Percentiles rank a stretch among this genome's conserved stretches.
Evolutionary conservation across 2,797 vertebrate genomes (phyloP).

Genomic region (Microtus californicus): DNA sequence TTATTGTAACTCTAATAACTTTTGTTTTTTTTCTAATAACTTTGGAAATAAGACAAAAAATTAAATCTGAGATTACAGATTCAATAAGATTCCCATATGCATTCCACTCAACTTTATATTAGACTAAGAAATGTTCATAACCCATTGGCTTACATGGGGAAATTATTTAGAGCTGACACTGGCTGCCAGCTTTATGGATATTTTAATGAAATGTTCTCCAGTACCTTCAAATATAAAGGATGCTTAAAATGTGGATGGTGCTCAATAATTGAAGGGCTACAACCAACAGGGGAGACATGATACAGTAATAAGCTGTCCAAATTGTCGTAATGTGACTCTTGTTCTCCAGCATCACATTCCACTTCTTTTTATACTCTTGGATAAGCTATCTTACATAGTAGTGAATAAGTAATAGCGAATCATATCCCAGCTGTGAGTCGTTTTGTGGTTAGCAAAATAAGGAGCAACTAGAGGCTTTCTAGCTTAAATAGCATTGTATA

Average conservation of each 20-base stretch:
- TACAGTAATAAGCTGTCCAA: constrained; percentile 68
- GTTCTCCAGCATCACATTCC: constrained; percentile 72
- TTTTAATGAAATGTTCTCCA: constrained; percentile 80
- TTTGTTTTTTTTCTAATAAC: background rate
- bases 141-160: background rate
- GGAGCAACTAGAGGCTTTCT: constrained; percentile 42
- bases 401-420: constrained; percentile 77
- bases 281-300: constrained; percentile 80
- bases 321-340: constrained; percentile 74
- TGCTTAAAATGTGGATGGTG: constrained; percentile 73
- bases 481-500: background rate
- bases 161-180: constrained; percentile 75
- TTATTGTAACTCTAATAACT: background rate
- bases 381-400: constrained; percentile 76
- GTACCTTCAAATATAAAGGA: constrained; percentile 69
- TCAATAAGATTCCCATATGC: background rate
- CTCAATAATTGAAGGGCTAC: constrained; percentile 76
- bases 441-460: constrained; percentile 51
- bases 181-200: constrained; percentile 76
- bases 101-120: constrained; percentile 51
- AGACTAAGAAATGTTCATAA: constrained; percentile 65
- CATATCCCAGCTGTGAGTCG: constrained; percentile 70
- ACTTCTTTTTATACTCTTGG: constrained; percentile 73
- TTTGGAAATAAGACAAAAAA: background rate
- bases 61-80: constrained; percentile 31